Evolutionary conservation across 2,113 vertebrate species (phyloP).

Genomic region (Oryzias celebensis): DNA sequence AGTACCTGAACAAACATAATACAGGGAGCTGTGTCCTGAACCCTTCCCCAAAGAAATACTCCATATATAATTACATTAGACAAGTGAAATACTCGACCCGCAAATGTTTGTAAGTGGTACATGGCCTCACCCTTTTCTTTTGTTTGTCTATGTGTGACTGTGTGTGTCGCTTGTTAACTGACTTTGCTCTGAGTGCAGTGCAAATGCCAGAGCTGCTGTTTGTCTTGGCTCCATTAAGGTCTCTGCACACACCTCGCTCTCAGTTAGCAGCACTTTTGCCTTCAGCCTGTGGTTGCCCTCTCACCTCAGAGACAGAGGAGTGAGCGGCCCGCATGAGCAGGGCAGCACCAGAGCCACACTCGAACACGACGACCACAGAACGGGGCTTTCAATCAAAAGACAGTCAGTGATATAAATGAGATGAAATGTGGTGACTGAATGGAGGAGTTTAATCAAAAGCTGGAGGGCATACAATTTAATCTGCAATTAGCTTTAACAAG

Average conservation of each 20-base stretch:
- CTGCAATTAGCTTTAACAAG: too few relatives aligned
- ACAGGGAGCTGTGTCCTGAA: background rate
- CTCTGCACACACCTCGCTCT: conserved; percentile 36
- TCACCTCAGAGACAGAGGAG: conserved; percentile 15
- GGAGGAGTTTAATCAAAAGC: too few relatives aligned
- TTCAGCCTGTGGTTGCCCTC: conserved; percentile 16
- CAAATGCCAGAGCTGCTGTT: conserved; percentile 62
- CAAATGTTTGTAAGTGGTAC: conserved; percentile 19
- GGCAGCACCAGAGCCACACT: background rate
- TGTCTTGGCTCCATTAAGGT: conserved; percentile 52
- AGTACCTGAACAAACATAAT: conserved; percentile 21
- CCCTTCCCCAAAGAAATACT: conserved; percentile 9
- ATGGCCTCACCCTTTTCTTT: conserved; percentile 45
- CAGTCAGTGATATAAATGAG: too few relatives aligned
- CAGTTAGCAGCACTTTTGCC: conserved; percentile 30
- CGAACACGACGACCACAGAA: background rate
- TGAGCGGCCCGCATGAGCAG: background rate
- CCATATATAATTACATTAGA: conserved; percentile 11
- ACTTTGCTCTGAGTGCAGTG: conserved; percentile 37
- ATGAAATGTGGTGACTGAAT: too few relatives aligned
- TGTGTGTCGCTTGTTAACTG: conserved; percentile 12
- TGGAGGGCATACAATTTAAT: too few relatives aligned
- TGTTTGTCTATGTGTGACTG: conserved; percentile 3
- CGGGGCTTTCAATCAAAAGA: too few relatives aligned
- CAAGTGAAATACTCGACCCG: conserved; percentile 20